These are phyloP conservation scores for Gastrophysa polygoni DNA, from an alignment of 2,888 invertebrate genomes.

Conservation along the genomic window DNA sequence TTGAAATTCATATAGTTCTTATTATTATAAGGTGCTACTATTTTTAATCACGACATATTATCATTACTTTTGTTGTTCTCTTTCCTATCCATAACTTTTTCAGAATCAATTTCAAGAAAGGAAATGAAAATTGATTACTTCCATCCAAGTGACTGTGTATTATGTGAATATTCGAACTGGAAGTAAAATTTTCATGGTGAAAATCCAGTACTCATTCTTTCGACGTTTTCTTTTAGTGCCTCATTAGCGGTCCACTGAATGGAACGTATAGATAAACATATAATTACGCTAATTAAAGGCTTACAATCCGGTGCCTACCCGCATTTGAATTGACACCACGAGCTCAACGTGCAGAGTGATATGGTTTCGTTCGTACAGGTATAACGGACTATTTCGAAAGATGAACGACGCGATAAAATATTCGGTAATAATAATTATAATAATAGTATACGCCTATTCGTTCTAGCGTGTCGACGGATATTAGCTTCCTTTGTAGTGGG, in stretches of 20 bases:
- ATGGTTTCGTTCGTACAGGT: constrained; percentile 19
- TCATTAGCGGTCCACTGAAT: constrained; percentile 54
- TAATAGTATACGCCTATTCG: too few relatives aligned
- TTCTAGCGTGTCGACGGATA: too few relatives aligned
- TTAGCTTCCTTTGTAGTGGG: not conserved
- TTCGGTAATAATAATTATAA: not conserved
- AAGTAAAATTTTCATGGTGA: not conserved
- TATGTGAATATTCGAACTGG: too few relatives aligned
- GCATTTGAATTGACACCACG: constrained; percentile 36
- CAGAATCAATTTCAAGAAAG: too few relatives aligned
- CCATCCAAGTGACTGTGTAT: too few relatives aligned
- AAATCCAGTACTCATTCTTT: not conserved
- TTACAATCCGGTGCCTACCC: constrained; percentile 37
- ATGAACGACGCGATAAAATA: constrained; percentile 1
- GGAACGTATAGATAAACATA: constrained; percentile 51
- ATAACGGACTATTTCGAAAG: constrained; percentile 21
- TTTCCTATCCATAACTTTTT: too few relatives aligned
- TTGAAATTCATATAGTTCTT: too few relatives aligned
- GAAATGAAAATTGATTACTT: too few relatives aligned
- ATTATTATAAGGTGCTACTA: too few relatives aligned
- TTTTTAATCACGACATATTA: too few relatives aligned
- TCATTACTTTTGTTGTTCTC: too few relatives aligned
- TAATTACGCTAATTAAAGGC: constrained; percentile 41
- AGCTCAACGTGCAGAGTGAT: constrained; percentile 16
- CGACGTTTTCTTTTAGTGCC: constrained; percentile 34